Conservation (phyloP, 2,113 vertebrate genomes). For the Zosterops lateralis region DNA sequence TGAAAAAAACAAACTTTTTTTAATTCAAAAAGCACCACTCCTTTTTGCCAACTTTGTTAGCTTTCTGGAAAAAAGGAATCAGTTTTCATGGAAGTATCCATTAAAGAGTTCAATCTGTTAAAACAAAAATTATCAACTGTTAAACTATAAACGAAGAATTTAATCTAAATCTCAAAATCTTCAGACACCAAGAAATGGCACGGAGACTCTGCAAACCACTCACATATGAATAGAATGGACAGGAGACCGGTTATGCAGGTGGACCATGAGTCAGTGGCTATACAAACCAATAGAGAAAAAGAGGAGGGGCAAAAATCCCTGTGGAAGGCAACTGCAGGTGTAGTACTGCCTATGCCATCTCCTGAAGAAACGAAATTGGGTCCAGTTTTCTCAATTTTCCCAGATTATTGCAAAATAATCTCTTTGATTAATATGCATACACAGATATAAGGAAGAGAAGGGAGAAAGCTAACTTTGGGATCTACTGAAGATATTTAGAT, state of each 20-base stretch:
- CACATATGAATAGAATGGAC: fast-evolving
- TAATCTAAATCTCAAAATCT: background rate
- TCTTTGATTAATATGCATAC: background rate
- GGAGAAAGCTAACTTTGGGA: background rate
- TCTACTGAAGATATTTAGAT: background rate
- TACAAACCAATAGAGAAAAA: background rate
- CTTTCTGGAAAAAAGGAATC: background rate
- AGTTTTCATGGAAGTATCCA: background rate
- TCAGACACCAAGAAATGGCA: background rate
- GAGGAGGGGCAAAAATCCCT: background rate
- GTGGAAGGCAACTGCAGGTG: background rate
- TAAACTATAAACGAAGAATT: background rate
- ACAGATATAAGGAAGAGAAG: background rate
- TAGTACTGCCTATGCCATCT: background rate
- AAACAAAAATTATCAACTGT: background rate
- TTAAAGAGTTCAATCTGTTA: background rate
- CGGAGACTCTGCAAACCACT: background rate
- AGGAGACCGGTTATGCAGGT: background rate
- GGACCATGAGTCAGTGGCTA: background rate
- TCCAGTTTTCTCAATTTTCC: background rate
- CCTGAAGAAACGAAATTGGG: background rate
- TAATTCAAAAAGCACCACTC: background rate
- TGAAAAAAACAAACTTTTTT: background rate
- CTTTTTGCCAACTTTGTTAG: background rate
- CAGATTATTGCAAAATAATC: background rate